These are phyloP conservation scores for Centropus bengalensis DNA, from an alignment of 2,113 vertebrate genomes.

Conservation along the genomic window DNA sequence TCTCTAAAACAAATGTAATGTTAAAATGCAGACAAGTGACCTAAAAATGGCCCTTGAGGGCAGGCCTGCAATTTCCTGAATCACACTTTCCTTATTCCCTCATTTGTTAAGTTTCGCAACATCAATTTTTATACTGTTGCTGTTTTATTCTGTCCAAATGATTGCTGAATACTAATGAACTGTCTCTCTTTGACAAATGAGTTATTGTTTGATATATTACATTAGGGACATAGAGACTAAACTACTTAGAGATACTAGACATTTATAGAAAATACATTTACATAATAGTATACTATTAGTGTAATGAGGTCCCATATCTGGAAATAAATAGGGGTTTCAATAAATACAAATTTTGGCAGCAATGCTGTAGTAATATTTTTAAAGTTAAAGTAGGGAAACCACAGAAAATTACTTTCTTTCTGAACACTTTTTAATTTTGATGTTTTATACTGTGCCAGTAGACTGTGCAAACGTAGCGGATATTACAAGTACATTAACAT, in stretches of 20 bases:
- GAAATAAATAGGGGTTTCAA: conserved; percentile 60
- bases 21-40: conserved; percentile 80
- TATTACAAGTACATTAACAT: background rate
- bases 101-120: conserved; percentile 80
- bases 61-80: conserved; percentile 75
- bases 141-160: conserved; percentile 75
- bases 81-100: conserved; percentile 71
- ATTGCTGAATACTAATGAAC: conserved; percentile 78
- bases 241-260: conserved; percentile 74
- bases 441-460: background rate
- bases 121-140: conserved; percentile 79
- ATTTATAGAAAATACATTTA: conserved; percentile 76
- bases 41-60: conserved; percentile 74
- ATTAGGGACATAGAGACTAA: conserved; percentile 74
- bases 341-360: conserved; percentile 37
- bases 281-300: conserved; percentile 72
- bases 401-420: conserved; percentile 12
- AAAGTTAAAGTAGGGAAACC: conserved; percentile 24
- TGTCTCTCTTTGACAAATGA: conserved; percentile 79
- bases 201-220: conserved; percentile 81
- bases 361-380: background rate
- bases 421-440: background rate
- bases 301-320: conserved; percentile 67
- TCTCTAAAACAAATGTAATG: conserved; percentile 78
- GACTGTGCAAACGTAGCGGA: background rate